phyloP scores from a whole-genome alignment of 2,113 vertebrate species.

The Polyodon spathula region DNA sequence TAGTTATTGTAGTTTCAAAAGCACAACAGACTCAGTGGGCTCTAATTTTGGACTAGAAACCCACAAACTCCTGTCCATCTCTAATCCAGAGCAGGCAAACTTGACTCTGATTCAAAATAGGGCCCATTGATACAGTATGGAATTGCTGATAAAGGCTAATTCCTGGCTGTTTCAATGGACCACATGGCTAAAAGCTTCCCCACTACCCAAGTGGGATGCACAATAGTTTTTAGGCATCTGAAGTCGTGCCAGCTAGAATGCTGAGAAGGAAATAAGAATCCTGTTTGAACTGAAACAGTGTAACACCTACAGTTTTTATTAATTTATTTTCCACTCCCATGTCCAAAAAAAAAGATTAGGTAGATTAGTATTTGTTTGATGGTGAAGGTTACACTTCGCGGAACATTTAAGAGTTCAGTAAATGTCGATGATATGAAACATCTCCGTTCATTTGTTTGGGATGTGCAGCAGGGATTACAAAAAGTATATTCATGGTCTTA shows the following conservation, averaged over 20 bases:
- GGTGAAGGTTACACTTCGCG: slow-evolving; percentile 9
- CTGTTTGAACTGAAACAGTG: slow-evolving; percentile 5
- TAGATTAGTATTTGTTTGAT: background rate
- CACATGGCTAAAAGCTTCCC: slow-evolving; percentile 27
- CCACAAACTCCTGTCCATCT: slow-evolving; percentile 38
- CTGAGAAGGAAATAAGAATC: slow-evolving; percentile 24
- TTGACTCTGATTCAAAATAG: slow-evolving; percentile 29
- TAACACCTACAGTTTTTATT: background rate
- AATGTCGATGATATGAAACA: background rate
- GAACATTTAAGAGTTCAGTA: slow-evolving; percentile 2
- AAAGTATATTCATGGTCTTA: too few species aligned
- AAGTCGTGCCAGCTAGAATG: slow-evolving; percentile 26
- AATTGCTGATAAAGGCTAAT: slow-evolving; percentile 43
- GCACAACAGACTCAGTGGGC: slow-evolving; percentile 54
- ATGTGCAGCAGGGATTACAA: background rate
- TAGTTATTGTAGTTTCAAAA: slow-evolving; percentile 61
- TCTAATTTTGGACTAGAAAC: slow-evolving; percentile 57
- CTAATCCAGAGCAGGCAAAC: slow-evolving; percentile 39
- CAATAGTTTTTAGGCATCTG: slow-evolving; percentile 24
- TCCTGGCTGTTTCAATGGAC: slow-evolving; percentile 28
- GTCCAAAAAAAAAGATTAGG: background rate
- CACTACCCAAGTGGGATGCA: slow-evolving; percentile 27
- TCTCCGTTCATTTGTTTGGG: background rate
- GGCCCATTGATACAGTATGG: slow-evolving; percentile 38
- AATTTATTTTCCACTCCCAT: slow-evolving; percentile 5